A percentile compares a stretch with the other conserved stretches of the same genome.
These are phyloP conservation scores for Nesogale talazaci DNA, from an alignment of 2,113 vertebrate species.

Conservation along the genomic window DNA sequence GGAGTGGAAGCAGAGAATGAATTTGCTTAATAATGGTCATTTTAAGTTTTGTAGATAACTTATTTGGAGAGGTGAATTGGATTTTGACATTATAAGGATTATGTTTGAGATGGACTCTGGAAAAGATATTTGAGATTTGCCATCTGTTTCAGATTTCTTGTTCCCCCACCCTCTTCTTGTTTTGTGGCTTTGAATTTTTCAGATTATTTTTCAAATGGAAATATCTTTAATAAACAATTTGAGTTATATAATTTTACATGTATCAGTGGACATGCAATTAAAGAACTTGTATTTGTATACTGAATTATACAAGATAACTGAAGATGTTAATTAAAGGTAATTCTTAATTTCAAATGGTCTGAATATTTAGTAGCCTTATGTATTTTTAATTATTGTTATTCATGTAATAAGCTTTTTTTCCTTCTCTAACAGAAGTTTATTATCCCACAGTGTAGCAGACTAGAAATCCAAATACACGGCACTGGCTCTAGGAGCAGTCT, in stretches of 20 bases:
- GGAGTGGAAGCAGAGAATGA: conserved; percentile 12
- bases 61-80: conserved; percentile 73
- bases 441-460: too few species aligned
- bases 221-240: conserved; percentile 51
- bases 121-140: conserved; percentile 53
- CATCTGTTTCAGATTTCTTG: conserved; percentile 77
- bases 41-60: conserved; percentile 72
- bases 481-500: too few species aligned
- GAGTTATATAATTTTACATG: conserved; percentile 63
- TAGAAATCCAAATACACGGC: too few species aligned
- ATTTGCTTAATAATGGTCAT: conserved; percentile 71
- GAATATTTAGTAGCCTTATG: conserved; percentile 17
- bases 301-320: conserved; percentile 43
- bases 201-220: conserved; percentile 71
- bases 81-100: conserved; percentile 77
- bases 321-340: conserved; percentile 5
- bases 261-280: conserved; percentile 23
- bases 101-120: conserved; percentile 76
- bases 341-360: conserved; percentile 27
- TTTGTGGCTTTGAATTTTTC: conserved; percentile 72
- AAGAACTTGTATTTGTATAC: conserved; percentile 40
- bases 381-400: conserved; percentile 42
- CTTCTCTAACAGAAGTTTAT: too few species aligned
- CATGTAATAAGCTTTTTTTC: conserved; percentile 11
- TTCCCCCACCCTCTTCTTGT: conserved; percentile 38